Evolutionary conservation across 2,113 vertebrate genomes (phyloP).

Genomic region (Anhinga rufa): DNA sequence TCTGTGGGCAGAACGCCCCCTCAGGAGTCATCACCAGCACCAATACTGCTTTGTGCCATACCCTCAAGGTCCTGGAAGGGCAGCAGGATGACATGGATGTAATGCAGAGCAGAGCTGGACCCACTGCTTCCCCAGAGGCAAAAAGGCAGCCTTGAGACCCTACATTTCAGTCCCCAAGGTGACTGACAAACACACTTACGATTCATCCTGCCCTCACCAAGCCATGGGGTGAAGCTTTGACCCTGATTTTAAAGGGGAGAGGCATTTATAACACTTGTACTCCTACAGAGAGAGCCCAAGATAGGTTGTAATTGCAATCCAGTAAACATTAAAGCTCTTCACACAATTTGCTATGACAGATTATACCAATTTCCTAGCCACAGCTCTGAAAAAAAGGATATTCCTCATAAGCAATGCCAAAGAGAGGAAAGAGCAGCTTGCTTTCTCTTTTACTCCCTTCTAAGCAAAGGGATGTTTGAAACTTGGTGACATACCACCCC

Average conservation of each 20-base stretch:
- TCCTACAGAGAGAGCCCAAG: not conserved
- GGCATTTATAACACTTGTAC: not conserved
- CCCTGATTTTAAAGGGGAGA: not conserved
- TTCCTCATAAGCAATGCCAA: not conserved
- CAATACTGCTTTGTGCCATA: not conserved
- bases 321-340: not conserved
- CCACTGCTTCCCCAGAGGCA: not conserved
- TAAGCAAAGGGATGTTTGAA: not conserved
- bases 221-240: not conserved
- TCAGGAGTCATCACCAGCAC: not conserved
- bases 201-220: not conserved
- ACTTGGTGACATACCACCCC: not conserved
- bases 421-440: not conserved
- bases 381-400: not conserved
- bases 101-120: not conserved
- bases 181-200: not conserved
- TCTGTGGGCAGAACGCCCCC: not conserved
- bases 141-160: not conserved
- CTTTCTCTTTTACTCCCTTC: not conserved
- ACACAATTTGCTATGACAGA: not conserved
- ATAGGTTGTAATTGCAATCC: not conserved
- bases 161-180: not conserved
- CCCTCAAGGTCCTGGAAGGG: not conserved
- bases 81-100: not conserved
- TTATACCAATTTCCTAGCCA: not conserved